Evolutionary conservation across 1,140 invertebrate genomes (phyloP), one percentile per base, ranked within the genome.

Genomic region (Brachionus paranguensis): DNA sequence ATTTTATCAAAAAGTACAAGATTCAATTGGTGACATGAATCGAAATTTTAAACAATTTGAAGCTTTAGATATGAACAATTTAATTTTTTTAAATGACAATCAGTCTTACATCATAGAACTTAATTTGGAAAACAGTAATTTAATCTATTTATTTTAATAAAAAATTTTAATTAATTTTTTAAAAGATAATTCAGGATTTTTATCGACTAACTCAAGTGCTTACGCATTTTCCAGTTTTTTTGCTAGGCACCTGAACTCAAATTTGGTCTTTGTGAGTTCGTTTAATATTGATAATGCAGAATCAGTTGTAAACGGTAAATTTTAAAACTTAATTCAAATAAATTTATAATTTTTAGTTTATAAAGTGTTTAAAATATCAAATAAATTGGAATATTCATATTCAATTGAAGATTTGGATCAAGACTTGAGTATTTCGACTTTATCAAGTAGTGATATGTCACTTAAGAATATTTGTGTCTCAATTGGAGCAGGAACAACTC

Each of bases 161-260:
- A 60, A 64, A 79, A 79, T 41, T 33, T 60, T 1, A 55, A 37
- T 81, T 64, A 4, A 37, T n/a, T 65, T 79, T 53, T 79, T 4
- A 29, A 60, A n/a, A 79, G 78, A 81, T 45, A 81, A 60, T 20
- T 43, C 20, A 27, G 14, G 17, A 20, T 12, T 81, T 17, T 10
- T 64, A 3, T 64, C 78, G 45, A 64, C 78, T 0, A 81, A 81
- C 29, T n/a, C 37, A 37, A 81, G 12, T 14, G 12, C 17, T 11
- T 68, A 29, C 41, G 78, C 33, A 45, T 81, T 81, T 68, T 24
- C 78, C 11, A 81, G 53, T 14, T 64, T 33, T 64, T 81, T 81
- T 41, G 17, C 41, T 24, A 64, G 45, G 11, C 33, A 43, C 12
- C 7, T 37, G 14, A 29, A 64, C n/a, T 60, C 53, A 24, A 60